phyloP scores from a whole-genome alignment of 2,797 vertebrate species.

The Neopelma chrysocephalum region DNA sequence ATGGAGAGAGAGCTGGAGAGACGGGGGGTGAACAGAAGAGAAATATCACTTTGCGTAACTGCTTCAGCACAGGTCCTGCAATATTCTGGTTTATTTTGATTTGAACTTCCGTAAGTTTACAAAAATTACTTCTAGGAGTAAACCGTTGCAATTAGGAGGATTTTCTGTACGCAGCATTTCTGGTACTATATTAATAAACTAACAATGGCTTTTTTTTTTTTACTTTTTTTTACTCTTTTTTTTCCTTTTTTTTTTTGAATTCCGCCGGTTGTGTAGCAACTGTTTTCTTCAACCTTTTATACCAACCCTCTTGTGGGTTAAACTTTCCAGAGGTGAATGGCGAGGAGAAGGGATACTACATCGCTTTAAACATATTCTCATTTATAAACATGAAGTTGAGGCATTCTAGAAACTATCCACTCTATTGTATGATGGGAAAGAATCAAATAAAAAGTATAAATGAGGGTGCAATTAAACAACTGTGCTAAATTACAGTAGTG shows the following conservation, averaged over 20 bases:
- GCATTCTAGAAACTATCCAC: conserved; percentile 83
- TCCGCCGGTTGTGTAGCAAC: conserved; percentile 45
- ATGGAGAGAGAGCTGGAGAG: conserved; percentile 69
- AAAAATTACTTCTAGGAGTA: conserved; percentile 73
- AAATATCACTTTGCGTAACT: conserved; percentile 58
- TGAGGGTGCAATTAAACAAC: conserved; percentile 90
- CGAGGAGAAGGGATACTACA: conserved; percentile 78
- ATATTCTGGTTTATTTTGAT: conserved; percentile 62
- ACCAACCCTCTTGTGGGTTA: conserved; percentile 47
- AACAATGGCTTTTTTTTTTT: conserved; percentile 42
- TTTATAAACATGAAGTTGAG: conserved; percentile 82
- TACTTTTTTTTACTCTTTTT: background rate
- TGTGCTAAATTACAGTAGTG: conserved; percentile 99
- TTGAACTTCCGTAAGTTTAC: conserved; percentile 68
- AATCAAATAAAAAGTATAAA: conserved; percentile 86
- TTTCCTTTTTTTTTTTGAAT: background rate
- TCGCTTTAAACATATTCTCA: conserved; percentile 81
- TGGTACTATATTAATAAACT: conserved; percentile 67
- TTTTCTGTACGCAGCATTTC: conserved; percentile 53
- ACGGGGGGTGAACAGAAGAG: conserved; percentile 71
- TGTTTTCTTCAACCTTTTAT: conserved; percentile 52
- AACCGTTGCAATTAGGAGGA: conserved; percentile 65
- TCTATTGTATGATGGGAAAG: conserved; percentile 81
- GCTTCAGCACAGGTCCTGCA: conserved; percentile 73
- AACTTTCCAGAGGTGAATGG: conserved; percentile 64